Conservation (phyloP, 2,888 invertebrate genomes). For the Plebejus melissa region DNA sequence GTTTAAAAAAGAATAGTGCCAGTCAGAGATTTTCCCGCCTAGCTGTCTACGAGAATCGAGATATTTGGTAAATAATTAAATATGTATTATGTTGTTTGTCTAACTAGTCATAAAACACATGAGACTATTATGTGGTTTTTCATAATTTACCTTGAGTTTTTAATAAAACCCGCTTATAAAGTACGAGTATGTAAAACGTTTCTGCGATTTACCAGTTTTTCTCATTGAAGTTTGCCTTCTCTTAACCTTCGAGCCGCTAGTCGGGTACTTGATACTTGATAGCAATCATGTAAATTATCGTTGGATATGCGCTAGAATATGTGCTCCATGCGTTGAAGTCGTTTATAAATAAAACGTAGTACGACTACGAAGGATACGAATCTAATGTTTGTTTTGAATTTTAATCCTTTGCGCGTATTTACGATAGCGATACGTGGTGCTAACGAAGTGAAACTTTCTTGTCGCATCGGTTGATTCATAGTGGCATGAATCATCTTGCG, state of each 20-base stretch:
- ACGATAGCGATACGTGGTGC: slow-evolving; percentile 26
- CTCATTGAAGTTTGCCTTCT: slow-evolving; percentile 48
- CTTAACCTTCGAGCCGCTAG: slow-evolving; percentile 43
- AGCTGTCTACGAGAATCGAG: not conserved
- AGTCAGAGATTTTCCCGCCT: not conserved
- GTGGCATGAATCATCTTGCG: slow-evolving; percentile 70
- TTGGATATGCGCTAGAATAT: slow-evolving; percentile 17
- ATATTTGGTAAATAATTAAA: slow-evolving; percentile 12
- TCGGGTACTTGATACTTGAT: slow-evolving; percentile 17
- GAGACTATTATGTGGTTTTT: not conserved
- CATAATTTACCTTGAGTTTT: not conserved
- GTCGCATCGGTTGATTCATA: slow-evolving; percentile 67
- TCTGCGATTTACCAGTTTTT: slow-evolving; percentile 51
- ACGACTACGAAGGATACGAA: not conserved
- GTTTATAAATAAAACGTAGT: not conserved
- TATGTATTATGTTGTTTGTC: not conserved
- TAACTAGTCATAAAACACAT: not conserved
- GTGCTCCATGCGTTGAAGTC: not conserved
- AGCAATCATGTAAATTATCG: slow-evolving; percentile 28
- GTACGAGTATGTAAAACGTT: slow-evolving; percentile 29
- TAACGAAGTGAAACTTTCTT: slow-evolving; percentile 51
- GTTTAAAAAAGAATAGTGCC: no score
- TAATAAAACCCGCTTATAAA: slow-evolving; percentile 30
- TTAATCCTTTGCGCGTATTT: not conserved
- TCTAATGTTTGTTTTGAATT: not conserved